phyloP scores from a whole-genome alignment of 92 coral and sea anemone genomes.

The Phenganax subtilis region DNA sequence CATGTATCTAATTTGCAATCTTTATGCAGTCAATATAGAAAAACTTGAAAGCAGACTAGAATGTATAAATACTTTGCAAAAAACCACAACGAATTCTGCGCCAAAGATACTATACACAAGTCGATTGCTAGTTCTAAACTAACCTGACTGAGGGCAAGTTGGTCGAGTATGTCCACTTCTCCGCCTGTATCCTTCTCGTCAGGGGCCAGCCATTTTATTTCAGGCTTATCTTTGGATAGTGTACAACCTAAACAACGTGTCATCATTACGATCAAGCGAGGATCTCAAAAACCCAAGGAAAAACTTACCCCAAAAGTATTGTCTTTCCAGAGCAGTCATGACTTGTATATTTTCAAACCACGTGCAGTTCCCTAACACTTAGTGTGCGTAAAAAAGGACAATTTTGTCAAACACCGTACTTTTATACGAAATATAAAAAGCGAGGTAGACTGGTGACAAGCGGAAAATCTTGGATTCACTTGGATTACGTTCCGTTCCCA shows the following conservation, averaged over 20 bases:
- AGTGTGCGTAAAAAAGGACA: constrained; percentile 6
- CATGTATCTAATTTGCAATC: too few species aligned
- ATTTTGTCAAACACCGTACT: not conserved
- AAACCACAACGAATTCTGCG: not conserved
- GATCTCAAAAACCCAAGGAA: too few species aligned
- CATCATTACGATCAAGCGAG: not conserved
- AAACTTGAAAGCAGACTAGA: too few species aligned
- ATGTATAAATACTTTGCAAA: not conserved
- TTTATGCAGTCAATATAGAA: too few species aligned
- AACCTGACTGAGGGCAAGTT: constrained; percentile 64
- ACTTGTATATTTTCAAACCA: not conserved
- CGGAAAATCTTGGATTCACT: not conserved
- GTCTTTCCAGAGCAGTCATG: constrained; percentile 75
- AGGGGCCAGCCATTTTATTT: constrained; percentile 48
- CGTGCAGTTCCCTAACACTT: not conserved
- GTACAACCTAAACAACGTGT: constrained; percentile 53
- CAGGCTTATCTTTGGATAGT: constrained; percentile 53
- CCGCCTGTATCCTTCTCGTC: constrained; percentile 46
- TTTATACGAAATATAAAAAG: not conserved
- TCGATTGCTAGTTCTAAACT: not conserved
- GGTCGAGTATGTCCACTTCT: constrained; percentile 57
- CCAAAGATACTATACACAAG: not conserved
- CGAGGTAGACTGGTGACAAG: not conserved
- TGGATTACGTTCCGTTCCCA: too few species aligned
- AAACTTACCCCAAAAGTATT: constrained; percentile 73